phyloP scores from a whole-genome alignment of 2,888 invertebrate species.

The Biston stratarius region DNA sequence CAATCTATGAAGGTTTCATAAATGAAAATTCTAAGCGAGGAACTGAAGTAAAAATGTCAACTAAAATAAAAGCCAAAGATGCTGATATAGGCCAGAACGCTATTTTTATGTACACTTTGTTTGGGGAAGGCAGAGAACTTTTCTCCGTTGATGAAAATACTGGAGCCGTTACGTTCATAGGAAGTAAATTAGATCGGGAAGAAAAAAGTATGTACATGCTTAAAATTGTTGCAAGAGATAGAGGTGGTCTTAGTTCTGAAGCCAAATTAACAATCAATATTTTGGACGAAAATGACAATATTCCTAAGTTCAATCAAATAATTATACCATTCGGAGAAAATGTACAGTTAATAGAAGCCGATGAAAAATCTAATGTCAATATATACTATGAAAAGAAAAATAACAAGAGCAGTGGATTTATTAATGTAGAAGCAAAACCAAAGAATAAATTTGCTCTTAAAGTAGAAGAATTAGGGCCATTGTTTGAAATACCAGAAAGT shows the following conservation, averaged over 20 bases:
- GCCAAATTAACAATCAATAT: constrained; percentile 90
- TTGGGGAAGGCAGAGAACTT: constrained; percentile 91
- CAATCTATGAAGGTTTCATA: constrained; percentile 91
- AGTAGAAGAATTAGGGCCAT: constrained; percentile 79
- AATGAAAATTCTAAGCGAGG: constrained; percentile 91
- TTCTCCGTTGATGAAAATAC: constrained; percentile 89
- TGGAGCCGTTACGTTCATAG: constrained; percentile 87
- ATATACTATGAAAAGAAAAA: constrained; percentile 76
- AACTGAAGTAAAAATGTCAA: constrained; percentile 89
- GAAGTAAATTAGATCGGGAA: constrained; percentile 90
- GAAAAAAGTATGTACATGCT: constrained; percentile 89
- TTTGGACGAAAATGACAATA: constrained; percentile 93
- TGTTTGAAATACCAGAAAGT: constrained; percentile 91
- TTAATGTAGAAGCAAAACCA: constrained; percentile 70
- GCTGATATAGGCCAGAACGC: constrained; percentile 90
- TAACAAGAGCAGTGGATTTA: constrained; percentile 60
- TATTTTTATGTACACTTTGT: constrained; percentile 89
- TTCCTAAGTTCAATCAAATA: constrained; percentile 90
- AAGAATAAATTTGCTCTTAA: constrained; percentile 72
- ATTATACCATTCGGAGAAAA: constrained; percentile 89
- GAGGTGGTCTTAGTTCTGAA: constrained; percentile 91
- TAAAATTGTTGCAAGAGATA: constrained; percentile 91
- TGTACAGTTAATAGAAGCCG: constrained; percentile 88
- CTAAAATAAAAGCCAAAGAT: constrained; percentile 90
- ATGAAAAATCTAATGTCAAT: constrained; percentile 81